These are phyloP conservation scores for Cataglyphis albicans DNA, from an alignment of 2,888 invertebrate genomes.

Conservation along the genomic window DNA sequence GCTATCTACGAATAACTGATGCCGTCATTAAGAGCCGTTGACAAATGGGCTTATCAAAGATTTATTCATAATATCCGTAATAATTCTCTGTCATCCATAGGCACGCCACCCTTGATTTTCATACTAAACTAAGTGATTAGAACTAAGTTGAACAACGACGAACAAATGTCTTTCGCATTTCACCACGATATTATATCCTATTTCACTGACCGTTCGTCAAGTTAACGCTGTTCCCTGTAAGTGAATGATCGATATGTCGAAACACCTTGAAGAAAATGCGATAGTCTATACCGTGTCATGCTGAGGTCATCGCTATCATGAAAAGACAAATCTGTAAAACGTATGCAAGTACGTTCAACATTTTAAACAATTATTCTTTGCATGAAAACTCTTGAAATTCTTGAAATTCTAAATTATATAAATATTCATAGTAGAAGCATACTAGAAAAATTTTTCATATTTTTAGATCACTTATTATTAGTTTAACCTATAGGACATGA, in stretches of 20 bases:
- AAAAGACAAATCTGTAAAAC: neutral
- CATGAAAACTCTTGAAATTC: neutral
- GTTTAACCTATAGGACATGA: slow-evolving; percentile 26
- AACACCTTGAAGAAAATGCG: slow-evolving; percentile 37
- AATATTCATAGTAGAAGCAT: neutral
- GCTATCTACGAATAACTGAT: neutral
- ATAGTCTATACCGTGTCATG: neutral
- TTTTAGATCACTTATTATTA: slow-evolving; percentile 10
- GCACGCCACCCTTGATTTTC: slow-evolving; percentile 25
- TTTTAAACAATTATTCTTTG: neutral
- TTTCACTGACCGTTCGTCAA: slow-evolving; percentile 38
- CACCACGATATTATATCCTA: slow-evolving; percentile 20
- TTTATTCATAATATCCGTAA: slow-evolving; percentile 14
- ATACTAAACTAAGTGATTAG: slow-evolving; percentile 27
- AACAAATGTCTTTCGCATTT: neutral
- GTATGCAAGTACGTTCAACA: neutral
- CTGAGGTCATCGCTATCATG: neutral
- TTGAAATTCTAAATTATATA: neutral
- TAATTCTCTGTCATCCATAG: slow-evolving; percentile 13
- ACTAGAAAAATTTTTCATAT: neutral
- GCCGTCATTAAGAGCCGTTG: neutral
- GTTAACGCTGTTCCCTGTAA: slow-evolving; percentile 50
- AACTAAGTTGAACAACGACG: slow-evolving; percentile 19
- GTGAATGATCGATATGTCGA: slow-evolving; percentile 60
- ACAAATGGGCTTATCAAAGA: neutral